Conservation (phyloP, 1,140 invertebrate species). For the Rhopalosiphum maidis region DNA sequence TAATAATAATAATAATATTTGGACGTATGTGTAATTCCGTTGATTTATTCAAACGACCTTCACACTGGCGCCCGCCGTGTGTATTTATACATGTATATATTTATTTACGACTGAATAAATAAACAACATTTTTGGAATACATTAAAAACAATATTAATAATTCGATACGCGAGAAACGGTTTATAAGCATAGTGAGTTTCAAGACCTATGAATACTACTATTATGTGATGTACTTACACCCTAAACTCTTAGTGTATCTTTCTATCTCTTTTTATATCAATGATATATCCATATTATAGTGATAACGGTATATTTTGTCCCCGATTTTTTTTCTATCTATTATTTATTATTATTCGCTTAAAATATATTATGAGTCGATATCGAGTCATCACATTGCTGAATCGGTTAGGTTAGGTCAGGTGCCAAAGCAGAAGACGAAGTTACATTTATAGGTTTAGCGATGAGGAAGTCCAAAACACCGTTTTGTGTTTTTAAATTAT, state of each 20-base stretch:
- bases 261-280: not conserved
- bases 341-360: too few species aligned
- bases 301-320: not conserved
- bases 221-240: not conserved
- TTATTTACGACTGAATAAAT: slow-evolving; percentile 43
- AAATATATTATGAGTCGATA: too few species aligned
- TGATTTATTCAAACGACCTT: slow-evolving; percentile 55
- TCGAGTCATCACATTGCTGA: too few species aligned
- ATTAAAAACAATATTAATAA: slow-evolving; percentile 33
- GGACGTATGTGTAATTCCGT: slow-evolving; percentile 25
- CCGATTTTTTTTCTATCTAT: too few species aligned
- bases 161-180: not conserved
- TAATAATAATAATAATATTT: slow-evolving; percentile 46
- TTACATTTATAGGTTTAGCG: too few species aligned
- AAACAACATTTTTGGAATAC: slow-evolving; percentile 43
- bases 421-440: not conserved
- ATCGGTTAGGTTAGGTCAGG: too few species aligned
- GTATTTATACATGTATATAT: not conserved
- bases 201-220: not conserved
- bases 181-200: not conserved
- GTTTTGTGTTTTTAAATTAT: slow-evolving; percentile 6
- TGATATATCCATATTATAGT: not conserved
- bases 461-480: not conserved
- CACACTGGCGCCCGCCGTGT: not conserved
- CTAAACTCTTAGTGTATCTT: not conserved